Evolutionary conservation across 2,113 vertebrate species (phyloP), one percentile per base, ranked within the genome.

Genomic region (Cyprinus carpio): DNA sequence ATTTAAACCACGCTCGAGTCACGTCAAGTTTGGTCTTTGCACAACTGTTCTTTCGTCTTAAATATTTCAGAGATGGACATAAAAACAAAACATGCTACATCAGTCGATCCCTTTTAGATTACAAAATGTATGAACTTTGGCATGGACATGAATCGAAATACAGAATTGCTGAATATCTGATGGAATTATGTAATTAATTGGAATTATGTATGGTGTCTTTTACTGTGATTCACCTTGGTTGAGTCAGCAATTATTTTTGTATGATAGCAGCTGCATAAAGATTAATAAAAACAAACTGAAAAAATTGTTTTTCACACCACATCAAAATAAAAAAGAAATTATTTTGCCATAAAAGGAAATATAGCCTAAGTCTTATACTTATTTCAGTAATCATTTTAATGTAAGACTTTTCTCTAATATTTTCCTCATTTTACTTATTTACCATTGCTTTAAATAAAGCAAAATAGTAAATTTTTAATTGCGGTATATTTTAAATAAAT

Each of bases 1-100:
- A 80, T 83, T 83, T 85, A n/a, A 76, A 51, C 56, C 77, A 75
- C 58, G 56, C 75, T 79, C 46, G 56, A 76, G 37, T 84, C 49
- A 51, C 10, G 43, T n/a, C 25, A 43, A 72, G 76, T 65, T 88
- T 20, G n/a, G 72, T 67, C 60, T 78, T 79, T 71, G 69, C 54
- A 86, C 71, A 69, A 56, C 15, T 15, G 13, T 69, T 29, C 56
- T 54, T 84, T 81, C 77, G 60, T 69, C 77, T 88, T 43, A 23
- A 84, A 72, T 64, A 54, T 64, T 75, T 75, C 37, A 82, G n/a
- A 25, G 71, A 58, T 46, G 31, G 74, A 60, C 37, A 71, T 37
- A 16, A 29, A 31, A 16, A 78, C 54, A 81, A 65, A 76, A 29
- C n/a, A n/a, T 71, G 23, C n/a, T 12, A 84, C 20, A 76, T 56